phyloP scores from a whole-genome alignment of 2,113 vertebrate genomes.

The Ammodytes dubius region DNA sequence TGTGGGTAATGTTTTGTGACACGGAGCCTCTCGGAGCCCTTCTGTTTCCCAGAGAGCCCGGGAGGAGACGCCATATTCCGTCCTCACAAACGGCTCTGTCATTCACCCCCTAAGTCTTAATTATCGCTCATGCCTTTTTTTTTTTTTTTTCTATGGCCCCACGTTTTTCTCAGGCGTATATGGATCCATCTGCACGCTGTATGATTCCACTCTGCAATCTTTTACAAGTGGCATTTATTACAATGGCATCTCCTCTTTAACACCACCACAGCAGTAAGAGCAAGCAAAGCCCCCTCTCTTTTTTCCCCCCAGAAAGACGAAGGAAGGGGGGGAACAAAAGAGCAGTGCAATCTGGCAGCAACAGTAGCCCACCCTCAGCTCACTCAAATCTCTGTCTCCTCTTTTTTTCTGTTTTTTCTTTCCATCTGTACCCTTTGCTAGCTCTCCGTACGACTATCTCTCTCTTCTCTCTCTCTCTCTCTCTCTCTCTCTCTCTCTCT shows the following conservation, averaged over 20 bases:
- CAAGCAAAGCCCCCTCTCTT: too few species aligned
- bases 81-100: slow-evolving; percentile 84
- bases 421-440: slow-evolving; percentile 59
- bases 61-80: slow-evolving; percentile 79
- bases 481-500: slow-evolving; percentile 67
- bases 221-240: slow-evolving; percentile 84
- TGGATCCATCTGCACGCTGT: slow-evolving; percentile 81
- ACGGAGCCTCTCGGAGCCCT: slow-evolving; percentile 80
- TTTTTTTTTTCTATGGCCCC: slow-evolving; percentile 67
- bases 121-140: slow-evolving; percentile 81
- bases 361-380: slow-evolving; percentile 73
- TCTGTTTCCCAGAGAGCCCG: slow-evolving; percentile 79
- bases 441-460: slow-evolving; percentile 66
- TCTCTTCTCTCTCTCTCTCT: slow-evolving; percentile 54
- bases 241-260: slow-evolving; percentile 80
- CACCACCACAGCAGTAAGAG: slow-evolving; percentile 68
- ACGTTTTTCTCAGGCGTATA: slow-evolving; percentile 77
- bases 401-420: slow-evolving; percentile 60
- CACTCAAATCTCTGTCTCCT: slow-evolving; percentile 63
- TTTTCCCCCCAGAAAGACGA: slow-evolving; percentile 65
- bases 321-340: slow-evolving; percentile 70
- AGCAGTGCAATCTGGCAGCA: slow-evolving; percentile 79
- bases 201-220: slow-evolving; percentile 80
- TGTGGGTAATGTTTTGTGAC: slow-evolving; percentile 86
- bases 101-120: slow-evolving; percentile 86